These are phyloP conservation scores for Nemotelus nigrinus DNA, from an alignment of 2,888 invertebrate species.

Conservation along the genomic window DNA sequence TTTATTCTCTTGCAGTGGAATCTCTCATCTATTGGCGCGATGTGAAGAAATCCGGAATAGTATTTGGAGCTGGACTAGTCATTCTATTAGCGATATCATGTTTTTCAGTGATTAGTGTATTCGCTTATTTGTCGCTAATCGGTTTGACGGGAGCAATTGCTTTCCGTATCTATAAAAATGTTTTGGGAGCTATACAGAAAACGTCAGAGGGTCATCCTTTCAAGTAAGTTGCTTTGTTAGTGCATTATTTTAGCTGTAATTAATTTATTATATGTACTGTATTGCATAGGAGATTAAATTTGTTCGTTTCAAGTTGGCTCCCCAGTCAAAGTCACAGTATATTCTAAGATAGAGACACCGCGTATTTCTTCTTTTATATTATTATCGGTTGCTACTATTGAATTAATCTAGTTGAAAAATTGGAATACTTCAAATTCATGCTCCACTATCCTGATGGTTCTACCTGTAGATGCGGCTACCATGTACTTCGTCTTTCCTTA, in stretches of 20 bases:
- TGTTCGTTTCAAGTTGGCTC: neutral
- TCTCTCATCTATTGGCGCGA: constrained; percentile 98
- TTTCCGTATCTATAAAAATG: constrained; percentile 96
- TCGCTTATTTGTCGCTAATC: constrained; percentile 90
- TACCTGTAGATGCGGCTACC: no score
- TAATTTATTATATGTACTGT: neutral
- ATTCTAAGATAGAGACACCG: no score
- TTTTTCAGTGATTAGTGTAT: constrained; percentile 94
- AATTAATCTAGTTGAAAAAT: no score
- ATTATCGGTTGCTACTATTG: no score
- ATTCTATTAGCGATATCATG: constrained; percentile 92
- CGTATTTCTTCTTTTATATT: no score
- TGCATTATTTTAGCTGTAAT: neutral
- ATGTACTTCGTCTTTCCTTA: no score
- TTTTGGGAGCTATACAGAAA: constrained; percentile 95
- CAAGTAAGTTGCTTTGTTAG: constrained; percentile 76
- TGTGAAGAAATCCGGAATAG: constrained; percentile 92
- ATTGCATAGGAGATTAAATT: neutral
- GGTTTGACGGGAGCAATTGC: constrained; percentile 87
- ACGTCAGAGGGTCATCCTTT: constrained; percentile 97
- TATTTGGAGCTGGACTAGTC: constrained; percentile 89
- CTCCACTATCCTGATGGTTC: no score
- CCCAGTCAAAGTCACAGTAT: neutral
- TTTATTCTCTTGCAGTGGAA: constrained; percentile 76
- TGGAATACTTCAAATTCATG: no score